Evolutionary conservation across 2,113 vertebrate species (phyloP), one percentile per base, ranked within the genome.

Genomic region (Leptobrachium leishanense): DNA sequence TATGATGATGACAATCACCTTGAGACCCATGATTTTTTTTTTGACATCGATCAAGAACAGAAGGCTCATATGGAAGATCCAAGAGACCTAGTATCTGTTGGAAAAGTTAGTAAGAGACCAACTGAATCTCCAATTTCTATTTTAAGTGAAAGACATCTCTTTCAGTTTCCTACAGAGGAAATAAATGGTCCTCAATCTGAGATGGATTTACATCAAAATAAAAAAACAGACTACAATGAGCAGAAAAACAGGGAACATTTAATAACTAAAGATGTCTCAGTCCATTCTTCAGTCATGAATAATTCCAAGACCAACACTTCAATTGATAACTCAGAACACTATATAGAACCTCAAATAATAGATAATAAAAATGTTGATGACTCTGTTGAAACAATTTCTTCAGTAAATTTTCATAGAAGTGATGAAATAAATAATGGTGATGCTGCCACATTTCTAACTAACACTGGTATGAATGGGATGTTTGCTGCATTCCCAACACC

Each of bases 161-260:
- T 97, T 87, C 96, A 95, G 97, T 94, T 96, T 82, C 93, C 95
- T 1, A 91, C 90, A 2, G 92, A 95, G 84, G 85, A 90, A 54
- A 92, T 97, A 79, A 89, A 91, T 59, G 89, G 94, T 39, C 83
- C 88, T 0, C 82, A 87, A 42, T 82, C 87, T 43, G 86, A 85
- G 43, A 88, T 87, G 80, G 85, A 83, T 11, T 65, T 57, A 55
- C 86, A 86, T 0, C 83, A 86, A 41, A 83, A 83, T 8, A 85
- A 70, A 10, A 91, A 88, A 75, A 85, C 82, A 9, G 87, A 82
- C 15, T 89, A 86, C 0, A 67, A 78, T 0, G 88, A 88, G 42
- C 88, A 87, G 1, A 88, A 87, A 20, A 86, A 77, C 70, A 85
- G 75, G 83, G 86, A 84, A 81, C 81, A 70, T 74, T 84, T 87